phyloP scores from a whole-genome alignment of 2,888 invertebrate genomes.

The Cheilosia variabilis region DNA sequence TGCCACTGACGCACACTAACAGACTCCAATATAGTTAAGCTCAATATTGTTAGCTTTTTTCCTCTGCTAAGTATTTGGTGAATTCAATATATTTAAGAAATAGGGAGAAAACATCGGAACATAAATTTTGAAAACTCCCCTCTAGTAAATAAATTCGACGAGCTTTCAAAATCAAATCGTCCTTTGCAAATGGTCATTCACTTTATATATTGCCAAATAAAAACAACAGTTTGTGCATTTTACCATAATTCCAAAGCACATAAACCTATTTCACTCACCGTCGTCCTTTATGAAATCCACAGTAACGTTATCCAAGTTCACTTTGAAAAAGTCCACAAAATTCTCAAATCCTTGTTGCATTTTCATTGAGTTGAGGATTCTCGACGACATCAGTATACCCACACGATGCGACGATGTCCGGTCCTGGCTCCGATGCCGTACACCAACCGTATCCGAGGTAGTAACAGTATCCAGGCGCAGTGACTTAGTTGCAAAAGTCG shows the following conservation, averaged over 20 bases:
- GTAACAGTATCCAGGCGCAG: constrained; percentile 51
- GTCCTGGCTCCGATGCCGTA: constrained; percentile 43
- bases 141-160: too few species aligned
- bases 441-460: constrained; percentile 28
- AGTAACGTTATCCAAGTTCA: constrained; percentile 80
- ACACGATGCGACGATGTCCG: constrained; percentile 76
- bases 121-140: too few species aligned
- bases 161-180: too few species aligned
- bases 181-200: background rate
- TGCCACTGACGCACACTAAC: too few species aligned
- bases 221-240: background rate
- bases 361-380: constrained; percentile 80
- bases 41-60: too few species aligned
- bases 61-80: too few species aligned
- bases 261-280: constrained; percentile 79
- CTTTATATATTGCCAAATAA: background rate
- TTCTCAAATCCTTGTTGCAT: constrained; percentile 82
- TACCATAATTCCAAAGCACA: background rate
- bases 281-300: constrained; percentile 82
- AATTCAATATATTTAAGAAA: too few species aligned
- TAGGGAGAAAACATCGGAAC: too few species aligned
- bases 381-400: constrained; percentile 81
- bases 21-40: too few species aligned
- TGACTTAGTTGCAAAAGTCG: constrained; percentile 50
- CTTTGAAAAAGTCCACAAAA: constrained; percentile 82